These are phyloP conservation scores for Parazoanthus atlanticus DNA, from an alignment of 92 coral and sea anemone genomes.

Conservation along the genomic window DNA sequence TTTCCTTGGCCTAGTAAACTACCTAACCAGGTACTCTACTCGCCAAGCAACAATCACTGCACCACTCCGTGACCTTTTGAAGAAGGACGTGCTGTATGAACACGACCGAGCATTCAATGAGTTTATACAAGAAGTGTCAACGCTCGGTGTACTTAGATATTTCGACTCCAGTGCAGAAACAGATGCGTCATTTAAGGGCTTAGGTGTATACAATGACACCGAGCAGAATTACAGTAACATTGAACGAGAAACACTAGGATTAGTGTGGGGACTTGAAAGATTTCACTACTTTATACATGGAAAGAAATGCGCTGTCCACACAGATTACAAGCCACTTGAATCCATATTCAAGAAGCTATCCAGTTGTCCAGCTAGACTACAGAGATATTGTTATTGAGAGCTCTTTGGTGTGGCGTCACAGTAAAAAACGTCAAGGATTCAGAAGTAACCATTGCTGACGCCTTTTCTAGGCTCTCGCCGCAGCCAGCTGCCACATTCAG, in stretches of 20 bases:
- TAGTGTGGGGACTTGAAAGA: slow-evolving; percentile 65
- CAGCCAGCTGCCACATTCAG: slow-evolving; percentile 32
- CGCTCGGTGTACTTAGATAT: slow-evolving; percentile 51
- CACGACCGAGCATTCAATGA: slow-evolving; percentile 47
- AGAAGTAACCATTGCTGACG: slow-evolving; percentile 60
- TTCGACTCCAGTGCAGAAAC: slow-evolving; percentile 58
- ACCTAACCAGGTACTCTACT: slow-evolving; percentile 55
- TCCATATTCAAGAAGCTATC: slow-evolving; percentile 19
- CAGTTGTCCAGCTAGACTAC: no score
- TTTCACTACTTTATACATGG: slow-evolving; percentile 64
- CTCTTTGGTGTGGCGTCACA: no score
- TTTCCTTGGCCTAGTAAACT: slow-evolving; percentile 51
- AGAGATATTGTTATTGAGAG: no score
- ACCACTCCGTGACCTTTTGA: slow-evolving; percentile 47
- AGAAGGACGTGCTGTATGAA: slow-evolving; percentile 50
- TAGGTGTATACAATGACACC: no score
- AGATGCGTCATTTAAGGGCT: slow-evolving; percentile 53
- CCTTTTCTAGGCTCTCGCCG: slow-evolving; percentile 57
- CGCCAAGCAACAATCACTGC: slow-evolving; percentile 42
- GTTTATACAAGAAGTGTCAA: slow-evolving; percentile 41
- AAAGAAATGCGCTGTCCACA: slow-evolving; percentile 50
- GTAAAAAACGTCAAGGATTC: slow-evolving; percentile 49
- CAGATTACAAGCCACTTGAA: slow-evolving; percentile 66
- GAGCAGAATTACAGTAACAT: slow-evolving; percentile 49
- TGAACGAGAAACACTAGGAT: slow-evolving; percentile 55